phyloP scores from a whole-genome alignment of 2,113 vertebrate species.

The Trachemys scripta region DNA sequence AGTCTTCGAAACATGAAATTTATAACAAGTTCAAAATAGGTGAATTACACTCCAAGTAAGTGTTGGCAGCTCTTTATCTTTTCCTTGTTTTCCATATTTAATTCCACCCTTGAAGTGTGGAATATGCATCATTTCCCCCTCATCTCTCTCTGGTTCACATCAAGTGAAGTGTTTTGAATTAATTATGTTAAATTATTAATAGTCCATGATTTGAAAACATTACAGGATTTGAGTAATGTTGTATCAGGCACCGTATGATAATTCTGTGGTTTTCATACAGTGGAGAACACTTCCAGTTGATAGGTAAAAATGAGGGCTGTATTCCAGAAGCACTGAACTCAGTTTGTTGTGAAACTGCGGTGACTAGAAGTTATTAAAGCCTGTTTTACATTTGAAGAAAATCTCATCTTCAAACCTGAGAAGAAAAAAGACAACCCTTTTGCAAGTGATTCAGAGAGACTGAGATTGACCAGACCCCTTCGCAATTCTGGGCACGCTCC shows the following conservation, averaged over 20 bases:
- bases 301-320: constrained; percentile 55
- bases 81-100: constrained; percentile 77
- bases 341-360: constrained; percentile 24
- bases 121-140: constrained; percentile 70
- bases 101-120: constrained; percentile 71
- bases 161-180: constrained; percentile 83
- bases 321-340: constrained; percentile 31
- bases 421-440: background rate
- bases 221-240: constrained; percentile 69
- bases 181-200: constrained; percentile 85
- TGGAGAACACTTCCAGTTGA: constrained; percentile 29
- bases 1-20: constrained; percentile 70
- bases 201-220: constrained; percentile 77
- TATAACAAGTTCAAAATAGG: constrained; percentile 70
- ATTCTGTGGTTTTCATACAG: constrained; percentile 58
- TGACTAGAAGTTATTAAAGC: background rate
- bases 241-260: constrained; percentile 48
- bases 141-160: constrained; percentile 64
- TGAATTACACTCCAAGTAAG: constrained; percentile 63
- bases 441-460: background rate
- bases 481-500: background rate
- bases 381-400: background rate
- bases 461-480: background rate
- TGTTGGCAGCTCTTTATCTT: constrained; percentile 69
- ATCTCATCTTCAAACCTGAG: background rate